Percentiles rank a stretch among this genome's conserved stretches.
These are phyloP conservation scores for Gopherus flavomarginatus DNA, from an alignment of 2,113 vertebrate species.

Conservation along the genomic window DNA sequence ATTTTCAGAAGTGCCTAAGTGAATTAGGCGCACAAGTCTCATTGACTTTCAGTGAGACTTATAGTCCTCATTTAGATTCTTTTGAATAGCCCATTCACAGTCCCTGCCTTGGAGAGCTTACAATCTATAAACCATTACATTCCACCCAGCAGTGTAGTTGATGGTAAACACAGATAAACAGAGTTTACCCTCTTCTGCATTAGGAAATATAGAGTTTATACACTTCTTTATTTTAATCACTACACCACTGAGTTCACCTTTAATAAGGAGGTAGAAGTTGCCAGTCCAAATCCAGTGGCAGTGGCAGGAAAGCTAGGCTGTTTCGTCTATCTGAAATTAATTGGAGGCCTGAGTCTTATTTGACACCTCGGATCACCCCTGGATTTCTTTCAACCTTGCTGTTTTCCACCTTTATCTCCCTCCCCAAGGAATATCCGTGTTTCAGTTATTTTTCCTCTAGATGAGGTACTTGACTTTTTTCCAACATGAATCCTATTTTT, in stretches of 20 bases:
- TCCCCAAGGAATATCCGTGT: neutral
- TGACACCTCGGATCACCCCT: neutral
- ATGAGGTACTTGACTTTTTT: neutral
- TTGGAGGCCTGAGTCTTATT: neutral
- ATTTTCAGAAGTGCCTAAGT: neutral
- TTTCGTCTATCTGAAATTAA: neutral
- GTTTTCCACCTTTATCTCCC: neutral
- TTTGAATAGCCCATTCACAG: neutral
- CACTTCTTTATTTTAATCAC: no score
- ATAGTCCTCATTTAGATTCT: neutral
- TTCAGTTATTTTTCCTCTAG: neutral
- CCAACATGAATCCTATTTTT: neutral
- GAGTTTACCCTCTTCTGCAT: no score
- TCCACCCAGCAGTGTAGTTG: no score
- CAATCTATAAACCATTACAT: neutral
- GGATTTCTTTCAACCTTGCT: neutral
- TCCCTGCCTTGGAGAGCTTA: neutral
- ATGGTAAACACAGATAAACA: no score
- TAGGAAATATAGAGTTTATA: no score
- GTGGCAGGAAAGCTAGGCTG: neutral
- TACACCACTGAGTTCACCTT: neutral
- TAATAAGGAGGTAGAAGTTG: neutral
- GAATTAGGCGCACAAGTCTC: neutral
- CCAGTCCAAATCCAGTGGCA: neutral
- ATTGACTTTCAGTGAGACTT: neutral